Evolutionary conservation across 1,140 invertebrate species (phyloP), one percentile per base, ranked within the genome.

Genomic region (Apolygus lucorum): DNA sequence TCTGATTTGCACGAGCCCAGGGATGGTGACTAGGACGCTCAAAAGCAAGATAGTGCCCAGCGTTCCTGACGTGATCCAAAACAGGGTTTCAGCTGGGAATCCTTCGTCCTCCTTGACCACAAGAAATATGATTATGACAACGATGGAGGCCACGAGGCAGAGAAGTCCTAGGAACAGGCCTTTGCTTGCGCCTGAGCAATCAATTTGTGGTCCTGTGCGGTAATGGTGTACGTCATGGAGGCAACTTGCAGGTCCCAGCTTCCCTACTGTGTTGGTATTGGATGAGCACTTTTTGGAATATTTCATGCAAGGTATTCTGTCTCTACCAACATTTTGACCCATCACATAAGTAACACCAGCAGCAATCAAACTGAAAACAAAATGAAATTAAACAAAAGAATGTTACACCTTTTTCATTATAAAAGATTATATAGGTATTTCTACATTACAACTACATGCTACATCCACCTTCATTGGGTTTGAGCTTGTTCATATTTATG

Each of bases 61-160:
- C 0, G 79, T 80, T 1, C 80, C 82, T 63, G 75, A 79, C 1
- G 77, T 83, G 22, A 79, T 74, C 82, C 78, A 84, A 28, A 78
- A 81, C 2, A 79, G 73, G 0, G 81, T 78, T 69, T 79, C 68
- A 8, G 78, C 67, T 59, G 81, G 77, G 34, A 86, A 85, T 64
- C 84, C 81, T 21, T 79, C 77, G 67, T 85, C 82, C 54, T 84
- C 83, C 59, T 84, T 82, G 34, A 86, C 84, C 2, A 87, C 85
- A 28, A 86, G 80, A 74, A 86, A 87, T 21, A 87, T 84, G n/a
- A 87, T 81, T 11, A 86, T 80, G 2, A 86, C 82, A 1, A 87
- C 84, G 26, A 87, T 83, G 0, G 83, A 82, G 1, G 82, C 80
- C 0, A 86, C 84, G 71, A 87, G 80, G 63, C 84, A 82, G 0